These are phyloP conservation scores for Pagrus major DNA, from an alignment of 2,113 vertebrate species.

Conservation along the genomic window DNA sequence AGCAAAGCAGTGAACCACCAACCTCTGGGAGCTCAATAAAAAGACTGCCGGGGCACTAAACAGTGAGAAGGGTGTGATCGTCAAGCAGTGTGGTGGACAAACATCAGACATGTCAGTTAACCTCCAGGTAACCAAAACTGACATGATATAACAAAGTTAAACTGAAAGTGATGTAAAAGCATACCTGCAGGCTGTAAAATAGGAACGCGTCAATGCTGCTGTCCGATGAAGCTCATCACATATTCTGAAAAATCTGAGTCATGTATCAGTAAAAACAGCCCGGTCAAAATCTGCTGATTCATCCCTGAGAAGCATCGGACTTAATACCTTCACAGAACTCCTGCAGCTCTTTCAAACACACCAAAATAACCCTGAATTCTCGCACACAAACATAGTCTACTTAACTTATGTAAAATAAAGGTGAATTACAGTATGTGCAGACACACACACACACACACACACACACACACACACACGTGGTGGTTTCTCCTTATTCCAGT, in stretches of 20 bases:
- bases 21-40: no score
- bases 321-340: not conserved
- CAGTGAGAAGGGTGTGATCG: no score
- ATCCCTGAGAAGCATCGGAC: not conserved
- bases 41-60: no score
- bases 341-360: not conserved
- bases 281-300: not conserved
- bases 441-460: constrained; percentile 5
- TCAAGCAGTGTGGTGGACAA: no score
- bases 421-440: not conserved
- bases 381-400: not conserved
- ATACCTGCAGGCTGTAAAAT: not conserved
- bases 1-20: not conserved
- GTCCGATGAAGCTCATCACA: not conserved
- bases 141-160: no score
- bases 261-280: not conserved
- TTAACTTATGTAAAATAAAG: not conserved
- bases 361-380: not conserved
- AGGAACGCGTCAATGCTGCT: not conserved
- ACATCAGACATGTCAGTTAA: no score
- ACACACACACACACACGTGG: constrained; percentile 11
- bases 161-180: not conserved
- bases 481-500: constrained; percentile 51
- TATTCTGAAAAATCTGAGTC: not conserved
- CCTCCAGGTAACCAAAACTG: not conserved